Evolutionary conservation across 2,888 invertebrate genomes (phyloP).

Genomic region (Pyrochroa serraticornis): DNA sequence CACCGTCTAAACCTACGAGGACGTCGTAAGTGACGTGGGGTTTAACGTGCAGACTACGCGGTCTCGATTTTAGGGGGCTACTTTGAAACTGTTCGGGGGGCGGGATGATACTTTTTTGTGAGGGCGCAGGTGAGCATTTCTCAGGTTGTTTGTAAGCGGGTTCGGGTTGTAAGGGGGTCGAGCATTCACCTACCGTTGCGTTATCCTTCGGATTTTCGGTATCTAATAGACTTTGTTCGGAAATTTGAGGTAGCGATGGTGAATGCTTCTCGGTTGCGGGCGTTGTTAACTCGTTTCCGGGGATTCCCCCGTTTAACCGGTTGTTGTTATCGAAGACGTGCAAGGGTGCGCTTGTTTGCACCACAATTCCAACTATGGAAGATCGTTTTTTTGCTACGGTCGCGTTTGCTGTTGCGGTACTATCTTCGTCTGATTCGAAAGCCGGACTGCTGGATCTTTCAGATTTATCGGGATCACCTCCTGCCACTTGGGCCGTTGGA

Average conservation of each 20-base stretch:
- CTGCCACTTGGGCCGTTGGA: slow-evolving; percentile 41
- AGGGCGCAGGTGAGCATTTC: slow-evolving; percentile 60
- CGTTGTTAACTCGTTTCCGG: slow-evolving; percentile 52
- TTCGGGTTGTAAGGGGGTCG: slow-evolving; percentile 42
- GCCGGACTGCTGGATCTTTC: slow-evolving; percentile 91
- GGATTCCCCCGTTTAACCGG: slow-evolving; percentile 63
- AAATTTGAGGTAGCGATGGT: slow-evolving; percentile 67
- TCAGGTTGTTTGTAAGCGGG: no score
- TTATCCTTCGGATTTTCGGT: slow-evolving; percentile 60
- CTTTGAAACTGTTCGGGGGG: slow-evolving; percentile 76
- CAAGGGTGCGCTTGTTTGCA: slow-evolving; percentile 67
- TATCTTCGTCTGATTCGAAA: slow-evolving; percentile 94
- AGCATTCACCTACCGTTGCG: slow-evolving; percentile 46
- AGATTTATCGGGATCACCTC: slow-evolving; percentile 64
- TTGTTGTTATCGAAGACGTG: slow-evolving; percentile 60
- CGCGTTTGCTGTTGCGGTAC: slow-evolving; percentile 58
- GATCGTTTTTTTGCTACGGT: slow-evolving; percentile 65
- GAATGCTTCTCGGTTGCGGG: slow-evolving; percentile 37
- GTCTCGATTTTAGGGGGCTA: slow-evolving; percentile 64
- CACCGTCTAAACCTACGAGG: slow-evolving; percentile 79
- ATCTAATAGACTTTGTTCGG: slow-evolving; percentile 69
- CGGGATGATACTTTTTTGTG: slow-evolving; percentile 68
- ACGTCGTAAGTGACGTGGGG: slow-evolving; percentile 70
- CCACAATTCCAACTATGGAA: slow-evolving; percentile 71
- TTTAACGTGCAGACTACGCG: slow-evolving; percentile 62